Evolutionary conservation across 2,113 vertebrate genomes (phyloP), one percentile per base, ranked within the genome.

Genomic region (Gadus chalcogrammus): DNA sequence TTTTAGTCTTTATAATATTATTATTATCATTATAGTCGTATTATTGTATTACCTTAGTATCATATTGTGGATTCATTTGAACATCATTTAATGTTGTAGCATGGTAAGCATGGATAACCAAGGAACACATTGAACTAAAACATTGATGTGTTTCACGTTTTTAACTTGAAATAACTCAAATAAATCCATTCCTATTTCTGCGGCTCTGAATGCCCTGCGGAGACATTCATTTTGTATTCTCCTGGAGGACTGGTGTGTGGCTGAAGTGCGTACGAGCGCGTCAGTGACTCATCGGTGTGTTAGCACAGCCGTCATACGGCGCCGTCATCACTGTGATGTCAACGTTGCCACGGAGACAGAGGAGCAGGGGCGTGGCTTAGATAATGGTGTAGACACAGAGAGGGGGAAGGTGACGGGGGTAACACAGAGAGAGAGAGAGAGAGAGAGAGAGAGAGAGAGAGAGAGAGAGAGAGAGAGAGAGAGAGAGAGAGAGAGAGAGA

Each of bases 241-340:
- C 58, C 64, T 5, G 74, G 22, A 5, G 65, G 38, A 78, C 82
- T 84, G 83, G 73, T 71, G 80, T 74, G 71, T 71, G 67, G 48
- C 70, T 82, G 81, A 83, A 77, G 80, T 89, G 85, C 88, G 90
- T 90, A 90, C 91, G 84, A 63, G 74, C 76, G 55, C 55, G 55
- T 58, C 79, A 84, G 89, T 93, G 92, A 93, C 88, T 93, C 92
- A 92, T 92, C 90, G 70, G 76, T 83, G 85, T 85, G 82, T 86
- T 87, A 77, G 82, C 82, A 77, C 81, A 90, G 87, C 79, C 88
- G 90, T 84, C 90, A 89, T 85, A 58, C 4, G 61, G 24, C 77
- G 91, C 87, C 67, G 72, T 86, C 87, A 85, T 88, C 82, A 81
- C 82, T 2, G 79, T 93, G 92, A 93, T 92, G 91, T 93, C 92